Conservation (phyloP, 2,797 vertebrate species). For the Catamblyrhynchus diadema region DNA sequence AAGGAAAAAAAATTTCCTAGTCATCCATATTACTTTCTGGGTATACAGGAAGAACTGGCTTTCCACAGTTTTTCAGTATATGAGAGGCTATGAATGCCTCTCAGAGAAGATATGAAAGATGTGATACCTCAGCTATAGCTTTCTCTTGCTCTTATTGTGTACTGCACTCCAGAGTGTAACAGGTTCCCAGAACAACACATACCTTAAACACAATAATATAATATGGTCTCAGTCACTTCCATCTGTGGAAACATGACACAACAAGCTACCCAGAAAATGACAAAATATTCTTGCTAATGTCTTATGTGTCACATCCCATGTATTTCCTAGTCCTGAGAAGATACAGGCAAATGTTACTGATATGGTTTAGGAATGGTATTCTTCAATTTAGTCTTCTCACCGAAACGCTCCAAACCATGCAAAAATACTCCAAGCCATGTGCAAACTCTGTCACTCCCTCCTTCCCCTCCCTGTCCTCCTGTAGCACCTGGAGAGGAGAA, state of each 20-base stretch:
- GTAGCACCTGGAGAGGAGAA: background rate
- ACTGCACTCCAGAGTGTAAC: background rate
- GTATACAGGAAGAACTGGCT: background rate
- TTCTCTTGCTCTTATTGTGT: background rate
- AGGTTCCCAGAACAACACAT: background rate
- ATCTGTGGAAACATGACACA: background rate
- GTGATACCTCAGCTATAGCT: background rate
- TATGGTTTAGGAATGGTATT: background rate
- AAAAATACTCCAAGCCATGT: background rate
- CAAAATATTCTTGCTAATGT: background rate
- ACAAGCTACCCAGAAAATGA: background rate
- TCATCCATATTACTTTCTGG: background rate
- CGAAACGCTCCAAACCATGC: fast-evolving
- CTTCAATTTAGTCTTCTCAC: background rate
- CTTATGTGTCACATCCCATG: background rate
- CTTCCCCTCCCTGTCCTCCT: background rate
- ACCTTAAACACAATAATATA: background rate
- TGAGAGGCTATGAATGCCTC: background rate
- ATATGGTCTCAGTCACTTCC: background rate
- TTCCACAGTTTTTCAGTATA: background rate
- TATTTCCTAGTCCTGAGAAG: background rate
- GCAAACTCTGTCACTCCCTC: background rate
- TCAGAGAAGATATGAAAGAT: background rate
- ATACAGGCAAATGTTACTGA: background rate
- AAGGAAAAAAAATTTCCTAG: background rate